Percentiles rank a stretch among this genome's conserved stretches.
These are phyloP conservation scores for Fistularia commersonii DNA, from an alignment of 2,797 vertebrate genomes.

Conservation along the genomic window DNA sequence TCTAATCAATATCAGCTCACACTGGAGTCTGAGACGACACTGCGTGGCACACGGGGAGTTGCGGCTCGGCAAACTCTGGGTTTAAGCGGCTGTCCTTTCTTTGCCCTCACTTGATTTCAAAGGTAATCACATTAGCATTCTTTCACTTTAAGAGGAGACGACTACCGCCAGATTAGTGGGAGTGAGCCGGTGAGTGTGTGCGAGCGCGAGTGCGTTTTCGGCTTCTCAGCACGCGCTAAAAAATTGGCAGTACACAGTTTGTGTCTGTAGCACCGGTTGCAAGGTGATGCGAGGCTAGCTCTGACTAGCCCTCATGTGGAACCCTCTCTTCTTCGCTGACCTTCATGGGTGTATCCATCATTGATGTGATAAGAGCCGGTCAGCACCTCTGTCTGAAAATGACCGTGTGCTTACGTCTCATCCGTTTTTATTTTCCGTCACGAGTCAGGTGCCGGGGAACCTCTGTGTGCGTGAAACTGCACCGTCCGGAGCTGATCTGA, in stretches of 20 bases:
- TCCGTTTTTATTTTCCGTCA: neutral
- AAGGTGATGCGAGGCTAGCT: slow-evolving; percentile 59
- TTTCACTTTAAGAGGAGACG: slow-evolving; percentile 25
- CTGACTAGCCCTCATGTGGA: slow-evolving; percentile 57
- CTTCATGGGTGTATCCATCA: slow-evolving; percentile 31
- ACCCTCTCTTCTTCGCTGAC: slow-evolving; percentile 50
- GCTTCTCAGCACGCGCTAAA: neutral
- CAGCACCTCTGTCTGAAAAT: slow-evolving; percentile 5
- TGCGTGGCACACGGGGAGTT: neutral
- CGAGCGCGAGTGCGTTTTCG: neutral
- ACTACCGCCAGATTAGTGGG: slow-evolving; percentile 16
- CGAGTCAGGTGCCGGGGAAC: neutral
- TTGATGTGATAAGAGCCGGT: slow-evolving; percentile 5
- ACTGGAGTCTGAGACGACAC: neutral
- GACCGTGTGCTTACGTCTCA: slow-evolving; percentile 1
- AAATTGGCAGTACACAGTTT: neutral
- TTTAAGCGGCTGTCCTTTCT: slow-evolving; percentile 4
- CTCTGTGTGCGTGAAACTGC: slow-evolving; percentile 2
- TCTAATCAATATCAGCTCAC: slow-evolving; percentile 13
- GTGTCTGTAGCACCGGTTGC: slow-evolving; percentile 57
- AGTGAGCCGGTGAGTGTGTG: slow-evolving; percentile 4
- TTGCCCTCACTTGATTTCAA: slow-evolving; percentile 7
- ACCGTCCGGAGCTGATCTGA: slow-evolving; percentile 1
- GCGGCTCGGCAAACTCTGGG: too few relatives aligned
- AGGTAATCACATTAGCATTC: slow-evolving; percentile 32